Evolutionary conservation across 2,888 invertebrate genomes (phyloP), one percentile per base, ranked within the genome.

Genomic region (Taenaris catops): DNA sequence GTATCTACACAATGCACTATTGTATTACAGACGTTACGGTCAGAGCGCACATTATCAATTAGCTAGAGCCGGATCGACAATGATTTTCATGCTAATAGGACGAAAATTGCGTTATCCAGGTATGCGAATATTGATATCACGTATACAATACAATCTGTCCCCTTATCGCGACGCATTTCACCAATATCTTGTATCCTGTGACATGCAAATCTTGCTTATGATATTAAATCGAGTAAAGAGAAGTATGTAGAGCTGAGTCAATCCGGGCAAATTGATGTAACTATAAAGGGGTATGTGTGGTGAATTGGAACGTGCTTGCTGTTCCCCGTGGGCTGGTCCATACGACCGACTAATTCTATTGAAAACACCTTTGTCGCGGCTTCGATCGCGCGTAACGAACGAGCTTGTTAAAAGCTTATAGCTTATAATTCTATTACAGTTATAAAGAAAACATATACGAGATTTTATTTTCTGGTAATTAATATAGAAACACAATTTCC

Each of bases 191-290:
- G 46, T 40, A 33, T 62, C 72, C 81, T 84, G 71, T 86, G 84
- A 74, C 78, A 86, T 84, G 84, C 84, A 86, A 86, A 86, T 86
- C 76, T 73, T 73, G 66, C 63, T 81, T 75, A 84, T 86, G 68
- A 65, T 72, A 81, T 86, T 83, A 84, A 83, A 81, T 76, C 73
- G 66, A 55, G 64, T 65, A 70, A 65, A 68, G 69, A 58, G 68
- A 66, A 65, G 63, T 64, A 68, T 28, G 36, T 61, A 62, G 53
- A 55, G 55, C 56, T 52, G 53, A 65, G 56, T 60, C 68, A 66
- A 68, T 51, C 44, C 48, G 36, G 42, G 58, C 61, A 67, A 71
- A 71, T 73, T 72, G 69, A 69, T 80, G 81, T 81, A 81, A 80
- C 70, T 63, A 70, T 66, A 57, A 52, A 51, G 56, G 49, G 42